Conservation (phyloP, 2,888 invertebrate species). For the Dryobotodes eremita region DNA sequence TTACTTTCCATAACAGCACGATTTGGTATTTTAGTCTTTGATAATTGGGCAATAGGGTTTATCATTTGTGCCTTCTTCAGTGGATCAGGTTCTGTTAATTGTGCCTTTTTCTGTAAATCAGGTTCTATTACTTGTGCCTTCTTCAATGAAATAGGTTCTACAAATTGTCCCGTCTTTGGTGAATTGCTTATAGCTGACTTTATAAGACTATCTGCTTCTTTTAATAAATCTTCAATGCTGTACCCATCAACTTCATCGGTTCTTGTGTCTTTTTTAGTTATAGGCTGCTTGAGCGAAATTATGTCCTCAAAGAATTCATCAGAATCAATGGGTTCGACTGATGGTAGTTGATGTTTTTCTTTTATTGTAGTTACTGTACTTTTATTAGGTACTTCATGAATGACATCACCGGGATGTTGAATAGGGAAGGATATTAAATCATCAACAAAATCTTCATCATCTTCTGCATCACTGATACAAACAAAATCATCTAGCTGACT, state of each 20-base stretch:
- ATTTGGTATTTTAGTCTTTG: constrained; percentile 69
- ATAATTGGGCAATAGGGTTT: constrained; percentile 73
- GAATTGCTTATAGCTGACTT: constrained; percentile 56
- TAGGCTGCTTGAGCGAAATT: constrained; percentile 55
- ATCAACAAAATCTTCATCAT: constrained; percentile 77
- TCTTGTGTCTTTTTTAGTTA: constrained; percentile 33
- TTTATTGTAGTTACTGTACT: constrained; percentile 19
- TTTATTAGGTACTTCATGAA: constrained; percentile 30
- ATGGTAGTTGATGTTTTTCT: constrained; percentile 1
- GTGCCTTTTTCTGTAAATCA: constrained; percentile 70
- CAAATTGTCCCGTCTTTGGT: constrained; percentile 77
- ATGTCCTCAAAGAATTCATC: constrained; percentile 67
- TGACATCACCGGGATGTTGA: constrained; percentile 56
- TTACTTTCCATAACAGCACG: constrained; percentile 72
- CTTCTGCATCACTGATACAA: constrained; percentile 62
- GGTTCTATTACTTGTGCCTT: constrained; percentile 80
- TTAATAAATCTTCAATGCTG: constrained; percentile 46
- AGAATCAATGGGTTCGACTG: constrained; percentile 38
- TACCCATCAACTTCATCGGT: constrained; percentile 74
- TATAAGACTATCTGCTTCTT: constrained; percentile 52
- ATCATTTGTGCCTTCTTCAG: constrained; percentile 79
- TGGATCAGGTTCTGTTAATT: constrained; percentile 78
- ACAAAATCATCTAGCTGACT: constrained; percentile 83
- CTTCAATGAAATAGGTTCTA: constrained; percentile 75
- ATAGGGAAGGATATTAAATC: constrained; percentile 79